Evolutionary conservation across 2,797 vertebrate genomes (phyloP).

Genomic region (Sebastes melanostomus): DNA sequence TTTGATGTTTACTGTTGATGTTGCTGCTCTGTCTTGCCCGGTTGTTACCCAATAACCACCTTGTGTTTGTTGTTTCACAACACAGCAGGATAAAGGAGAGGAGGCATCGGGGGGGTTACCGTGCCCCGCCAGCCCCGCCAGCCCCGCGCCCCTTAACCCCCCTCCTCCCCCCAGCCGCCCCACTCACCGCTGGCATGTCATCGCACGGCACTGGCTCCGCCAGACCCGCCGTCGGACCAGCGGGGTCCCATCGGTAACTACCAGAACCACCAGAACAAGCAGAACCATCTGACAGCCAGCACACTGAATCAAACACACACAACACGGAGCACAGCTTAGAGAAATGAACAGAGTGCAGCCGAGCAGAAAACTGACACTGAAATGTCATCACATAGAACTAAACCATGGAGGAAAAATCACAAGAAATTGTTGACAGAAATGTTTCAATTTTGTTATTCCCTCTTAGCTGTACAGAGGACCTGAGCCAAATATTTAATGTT

Average conservation of each 20-base stretch:
- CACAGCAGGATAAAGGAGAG: slow-evolving; percentile 80
- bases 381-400: background rate
- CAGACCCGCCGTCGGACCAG: slow-evolving; percentile 82
- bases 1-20: slow-evolving; percentile 21
- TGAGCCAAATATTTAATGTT: background rate
- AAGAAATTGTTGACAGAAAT: background rate
- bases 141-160: slow-evolving; percentile 54
- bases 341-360: no score
- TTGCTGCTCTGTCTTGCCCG: slow-evolving; percentile 36
- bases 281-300: slow-evolving; percentile 26
- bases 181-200: slow-evolving; percentile 83
- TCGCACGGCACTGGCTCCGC: slow-evolving; percentile 85
- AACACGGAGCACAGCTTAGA: background rate
- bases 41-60: slow-evolving; percentile 64
- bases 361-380: background rate
- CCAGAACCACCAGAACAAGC: slow-evolving; percentile 51
- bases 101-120: slow-evolving; percentile 65
- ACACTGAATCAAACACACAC: slow-evolving; percentile 15
- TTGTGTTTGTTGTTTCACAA: slow-evolving; percentile 74
- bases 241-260: slow-evolving; percentile 83
- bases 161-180: slow-evolving; percentile 75
- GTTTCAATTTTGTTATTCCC: no score
- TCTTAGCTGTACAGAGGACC: background rate
- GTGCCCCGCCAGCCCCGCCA: slow-evolving; percentile 49
- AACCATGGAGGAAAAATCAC: background rate